Evolutionary conservation across 2,113 vertebrate species (phyloP).

Genomic region (Oreochromis aureus): DNA sequence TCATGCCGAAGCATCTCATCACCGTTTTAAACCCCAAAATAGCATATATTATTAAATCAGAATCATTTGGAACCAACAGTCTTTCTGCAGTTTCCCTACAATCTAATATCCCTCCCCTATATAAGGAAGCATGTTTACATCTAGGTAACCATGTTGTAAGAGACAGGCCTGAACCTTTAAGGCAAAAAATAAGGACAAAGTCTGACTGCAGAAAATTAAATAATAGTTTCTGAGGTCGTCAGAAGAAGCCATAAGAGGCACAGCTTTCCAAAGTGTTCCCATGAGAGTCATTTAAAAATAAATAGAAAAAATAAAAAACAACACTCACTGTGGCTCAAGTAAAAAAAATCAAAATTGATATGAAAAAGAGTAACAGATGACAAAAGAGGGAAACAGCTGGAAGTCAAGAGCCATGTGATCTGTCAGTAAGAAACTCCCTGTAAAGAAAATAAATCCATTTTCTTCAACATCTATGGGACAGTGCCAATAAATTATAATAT

Average conservation of each 20-base stretch:
- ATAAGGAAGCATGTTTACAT: not conserved
- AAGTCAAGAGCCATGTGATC: not conserved
- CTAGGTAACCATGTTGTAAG: not conserved
- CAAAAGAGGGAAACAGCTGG: not conserved
- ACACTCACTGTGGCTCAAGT: accelerated
- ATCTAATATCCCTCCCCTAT: not conserved
- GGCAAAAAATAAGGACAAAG: not conserved
- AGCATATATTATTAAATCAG: not conserved
- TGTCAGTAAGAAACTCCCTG: not conserved
- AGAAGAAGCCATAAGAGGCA: not conserved
- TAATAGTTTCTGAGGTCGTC: not conserved
- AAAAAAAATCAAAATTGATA: not conserved
- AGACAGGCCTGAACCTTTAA: not conserved
- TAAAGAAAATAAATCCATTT: not conserved
- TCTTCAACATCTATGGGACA: not conserved
- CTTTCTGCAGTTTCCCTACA: accelerated
- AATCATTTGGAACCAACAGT: not conserved
- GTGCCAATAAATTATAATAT: accelerated
- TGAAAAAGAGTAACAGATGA: not conserved
- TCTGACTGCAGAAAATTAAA: accelerated
- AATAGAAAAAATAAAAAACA: not conserved
- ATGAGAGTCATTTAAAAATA: accelerated
- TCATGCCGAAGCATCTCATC: not conserved
- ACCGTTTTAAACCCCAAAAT: not conserved
- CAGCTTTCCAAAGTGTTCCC: not conserved